phyloP scores from a whole-genome alignment of 2,113 vertebrate genomes.

The Nettapus auritus region DNA sequence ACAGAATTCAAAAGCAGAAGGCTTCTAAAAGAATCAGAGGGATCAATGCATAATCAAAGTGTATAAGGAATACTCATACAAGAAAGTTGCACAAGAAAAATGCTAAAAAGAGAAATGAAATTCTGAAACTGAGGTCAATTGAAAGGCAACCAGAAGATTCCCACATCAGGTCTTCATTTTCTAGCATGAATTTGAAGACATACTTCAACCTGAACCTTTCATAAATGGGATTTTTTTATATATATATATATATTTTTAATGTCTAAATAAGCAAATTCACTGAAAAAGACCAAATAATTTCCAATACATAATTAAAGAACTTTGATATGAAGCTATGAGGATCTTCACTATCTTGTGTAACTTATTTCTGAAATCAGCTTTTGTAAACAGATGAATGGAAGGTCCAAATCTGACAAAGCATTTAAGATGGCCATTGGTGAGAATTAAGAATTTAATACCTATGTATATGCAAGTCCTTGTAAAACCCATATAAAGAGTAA shows the following conservation, averaged over 20 bases:
- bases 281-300: background rate
- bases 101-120: background rate
- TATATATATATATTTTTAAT: background rate
- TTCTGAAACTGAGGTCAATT: background rate
- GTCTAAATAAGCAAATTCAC: no score
- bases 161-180: background rate
- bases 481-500: background rate
- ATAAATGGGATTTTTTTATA: background rate
- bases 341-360: background rate
- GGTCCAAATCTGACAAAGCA: background rate
- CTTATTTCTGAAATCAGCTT: background rate
- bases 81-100: fast-evolving
- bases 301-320: background rate
- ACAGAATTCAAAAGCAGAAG: background rate
- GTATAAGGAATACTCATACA: background rate
- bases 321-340: background rate
- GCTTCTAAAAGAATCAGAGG: background rate
- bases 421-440: background rate
- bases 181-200: background rate
- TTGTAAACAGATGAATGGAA: background rate
- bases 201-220: background rate
- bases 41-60: background rate
- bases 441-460: background rate
- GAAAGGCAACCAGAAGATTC: background rate
- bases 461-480: background rate